phyloP scores from a whole-genome alignment of 2,888 invertebrate species.

The Stenolophus ochropezus region DNA sequence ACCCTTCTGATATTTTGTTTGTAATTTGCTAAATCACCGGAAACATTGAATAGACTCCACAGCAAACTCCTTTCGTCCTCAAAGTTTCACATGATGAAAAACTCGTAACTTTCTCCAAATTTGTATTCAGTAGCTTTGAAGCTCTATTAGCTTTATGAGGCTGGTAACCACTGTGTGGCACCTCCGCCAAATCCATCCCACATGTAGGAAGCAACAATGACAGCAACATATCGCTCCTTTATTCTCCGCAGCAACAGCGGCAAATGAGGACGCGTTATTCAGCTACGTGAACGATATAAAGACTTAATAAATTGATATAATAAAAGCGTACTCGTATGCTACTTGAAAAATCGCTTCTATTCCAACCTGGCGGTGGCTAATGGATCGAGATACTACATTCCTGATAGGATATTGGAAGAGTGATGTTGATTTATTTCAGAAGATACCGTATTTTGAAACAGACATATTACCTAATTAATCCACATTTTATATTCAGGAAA shows the following conservation, averaged over 20 bases:
- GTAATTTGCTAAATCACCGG: too few species aligned
- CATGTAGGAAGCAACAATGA: neutral
- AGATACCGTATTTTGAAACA: neutral
- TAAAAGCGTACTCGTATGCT: conserved; percentile 15
- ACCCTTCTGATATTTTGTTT: too few species aligned
- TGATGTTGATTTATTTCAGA: neutral
- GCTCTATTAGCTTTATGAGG: neutral
- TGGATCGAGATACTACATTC: conserved; percentile 1
- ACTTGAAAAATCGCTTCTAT: conserved; percentile 25
- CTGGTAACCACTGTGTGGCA: neutral
- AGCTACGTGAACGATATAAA: conserved; percentile 4
- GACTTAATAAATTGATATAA: conserved; percentile 28
- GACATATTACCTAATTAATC: neutral
- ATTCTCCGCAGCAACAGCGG: neutral
- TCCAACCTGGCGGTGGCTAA: neutral
- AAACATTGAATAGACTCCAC: too few species aligned
- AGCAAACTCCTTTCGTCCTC: neutral
- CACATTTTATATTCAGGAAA: neutral
- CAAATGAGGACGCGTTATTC: conserved; percentile 9
- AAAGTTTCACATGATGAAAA: neutral
- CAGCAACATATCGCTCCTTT: neutral
- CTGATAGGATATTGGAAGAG: neutral
- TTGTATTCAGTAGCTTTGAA: neutral
- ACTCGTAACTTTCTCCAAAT: neutral
- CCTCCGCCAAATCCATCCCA: neutral